A percentile compares a stretch with the other conserved stretches of the same genome.
Evolutionary conservation across 2,797 vertebrate species (phyloP).

Genomic region (Myotis myotis): DNA sequence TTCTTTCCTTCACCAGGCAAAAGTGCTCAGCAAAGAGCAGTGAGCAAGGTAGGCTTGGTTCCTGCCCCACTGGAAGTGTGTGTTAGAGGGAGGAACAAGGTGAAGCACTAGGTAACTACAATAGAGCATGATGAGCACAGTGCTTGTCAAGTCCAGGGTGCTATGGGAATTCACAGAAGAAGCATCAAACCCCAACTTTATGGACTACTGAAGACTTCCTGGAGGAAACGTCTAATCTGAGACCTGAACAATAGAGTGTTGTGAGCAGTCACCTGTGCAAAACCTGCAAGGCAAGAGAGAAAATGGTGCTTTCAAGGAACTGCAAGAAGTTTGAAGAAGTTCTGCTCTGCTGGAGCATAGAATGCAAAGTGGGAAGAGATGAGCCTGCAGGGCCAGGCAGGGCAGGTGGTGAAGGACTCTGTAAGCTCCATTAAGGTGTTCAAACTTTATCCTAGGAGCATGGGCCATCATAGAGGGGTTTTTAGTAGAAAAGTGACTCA

Average conservation of each 20-base stretch:
- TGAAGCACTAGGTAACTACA: not conserved
- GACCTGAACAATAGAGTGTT: not conserved
- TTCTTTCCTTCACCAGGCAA: not conserved
- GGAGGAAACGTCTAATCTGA: slow-evolving; percentile 3
- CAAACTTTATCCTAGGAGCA: not conserved
- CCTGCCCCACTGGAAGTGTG: not conserved
- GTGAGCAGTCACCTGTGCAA: not conserved
- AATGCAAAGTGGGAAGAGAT: not conserved
- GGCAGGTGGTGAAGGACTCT: not conserved
- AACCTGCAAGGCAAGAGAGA: not conserved
- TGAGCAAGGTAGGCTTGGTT: not conserved
- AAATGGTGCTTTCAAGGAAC: slow-evolving; percentile 21
- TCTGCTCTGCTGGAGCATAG: not conserved
- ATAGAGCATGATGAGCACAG: not conserved
- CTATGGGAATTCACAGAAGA: not conserved
- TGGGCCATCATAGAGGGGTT: not conserved
- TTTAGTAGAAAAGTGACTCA: not conserved
- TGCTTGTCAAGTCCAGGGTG: not conserved
- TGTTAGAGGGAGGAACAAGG: not conserved
- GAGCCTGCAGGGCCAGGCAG: not conserved
- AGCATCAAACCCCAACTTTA: not conserved
- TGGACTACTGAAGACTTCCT: not conserved
- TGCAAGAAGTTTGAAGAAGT: not conserved
- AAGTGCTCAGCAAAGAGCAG: not conserved
- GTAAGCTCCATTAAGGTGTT: not conserved